Conservation (phyloP, 2,113 vertebrate species). For the Ictidomys tridecemlineatus region DNA sequence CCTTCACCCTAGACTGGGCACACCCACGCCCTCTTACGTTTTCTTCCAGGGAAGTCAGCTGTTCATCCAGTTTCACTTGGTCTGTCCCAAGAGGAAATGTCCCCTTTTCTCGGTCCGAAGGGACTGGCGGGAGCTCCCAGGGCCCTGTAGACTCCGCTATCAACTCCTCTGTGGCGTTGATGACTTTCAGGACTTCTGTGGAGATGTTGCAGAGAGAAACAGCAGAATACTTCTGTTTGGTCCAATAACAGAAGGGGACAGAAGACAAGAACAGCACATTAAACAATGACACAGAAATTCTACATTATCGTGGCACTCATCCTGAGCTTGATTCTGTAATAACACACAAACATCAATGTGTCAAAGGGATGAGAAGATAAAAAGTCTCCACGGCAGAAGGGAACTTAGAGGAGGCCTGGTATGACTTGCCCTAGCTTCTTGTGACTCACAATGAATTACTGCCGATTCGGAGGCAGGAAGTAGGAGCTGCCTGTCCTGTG, state of each 20-base stretch:
- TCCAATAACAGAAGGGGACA: constrained; percentile 83
- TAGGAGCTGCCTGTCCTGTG: neutral
- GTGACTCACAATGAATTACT: neutral
- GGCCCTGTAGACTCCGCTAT: constrained; percentile 93
- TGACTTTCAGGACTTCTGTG: constrained; percentile 97
- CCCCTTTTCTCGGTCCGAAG: constrained; percentile 85
- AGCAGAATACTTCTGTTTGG: constrained; percentile 96
- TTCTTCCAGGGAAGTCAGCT: constrained; percentile 96
- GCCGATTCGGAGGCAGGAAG: neutral
- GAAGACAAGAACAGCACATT: constrained; percentile 86
- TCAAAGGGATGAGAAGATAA: neutral
- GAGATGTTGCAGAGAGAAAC: constrained; percentile 99
- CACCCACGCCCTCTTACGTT: constrained; percentile 90
- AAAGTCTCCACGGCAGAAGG: too few species aligned
- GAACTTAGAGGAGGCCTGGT: neutral
- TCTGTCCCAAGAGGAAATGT: constrained; percentile 90
- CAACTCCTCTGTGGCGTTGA: constrained; percentile 97
- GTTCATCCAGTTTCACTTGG: constrained; percentile 92
- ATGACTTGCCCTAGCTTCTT: neutral
- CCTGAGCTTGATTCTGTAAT: neutral
- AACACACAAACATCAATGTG: neutral
- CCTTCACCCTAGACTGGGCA: rapidly evolving
- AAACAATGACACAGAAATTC: constrained; percentile 72
- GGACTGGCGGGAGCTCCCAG: constrained; percentile 85
- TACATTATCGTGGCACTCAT: neutral